A percentile compares a stretch with the other conserved stretches of the same genome.
Evolutionary conservation across 64 coral and sea anemone species (phyloP).

Genomic region (Montipora sp.): DNA sequence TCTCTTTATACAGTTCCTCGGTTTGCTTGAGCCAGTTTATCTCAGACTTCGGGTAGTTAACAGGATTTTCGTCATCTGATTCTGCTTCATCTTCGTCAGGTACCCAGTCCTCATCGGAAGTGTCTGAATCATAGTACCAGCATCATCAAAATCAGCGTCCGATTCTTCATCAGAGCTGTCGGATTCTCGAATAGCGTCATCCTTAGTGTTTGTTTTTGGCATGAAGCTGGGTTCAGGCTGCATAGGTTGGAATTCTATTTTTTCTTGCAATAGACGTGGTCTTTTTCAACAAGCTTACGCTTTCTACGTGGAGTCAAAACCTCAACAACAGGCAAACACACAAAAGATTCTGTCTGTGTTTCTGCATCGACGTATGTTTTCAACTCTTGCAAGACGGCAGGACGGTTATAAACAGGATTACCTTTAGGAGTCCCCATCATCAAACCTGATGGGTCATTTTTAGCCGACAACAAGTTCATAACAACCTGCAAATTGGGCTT

Average conservation of each 20-base stretch:
- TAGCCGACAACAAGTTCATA: neutral
- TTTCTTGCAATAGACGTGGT: slow-evolving; percentile 16
- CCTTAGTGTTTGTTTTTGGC: neutral
- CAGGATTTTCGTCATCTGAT: slow-evolving; percentile 50
- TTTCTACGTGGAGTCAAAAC: neutral
- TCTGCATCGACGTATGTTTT: neutral
- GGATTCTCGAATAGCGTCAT: neutral
- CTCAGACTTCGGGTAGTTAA: neutral
- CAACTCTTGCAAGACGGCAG: neutral
- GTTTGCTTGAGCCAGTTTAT: slow-evolving; percentile 44
- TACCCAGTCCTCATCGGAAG: slow-evolving; percentile 35
- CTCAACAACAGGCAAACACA: neutral
- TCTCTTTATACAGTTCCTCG: slow-evolving; percentile 32
- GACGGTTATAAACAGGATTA: neutral
- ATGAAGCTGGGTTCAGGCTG: neutral
- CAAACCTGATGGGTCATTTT: neutral
- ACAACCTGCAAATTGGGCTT: neutral
- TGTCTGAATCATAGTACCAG: slow-evolving; percentile 4
- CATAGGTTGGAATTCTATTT: neutral
- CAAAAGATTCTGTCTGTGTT: slow-evolving; percentile 1
- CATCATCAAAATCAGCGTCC: neutral
- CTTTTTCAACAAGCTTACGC: neutral
- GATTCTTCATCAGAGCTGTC: neutral
- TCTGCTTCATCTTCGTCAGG: slow-evolving; percentile 16
- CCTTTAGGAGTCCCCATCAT: no score